These are phyloP conservation scores for Haliclona indistincta DNA, from an alignment of 37 sponge, comb jelly and placozoan genomes.

Conservation along the genomic window DNA sequence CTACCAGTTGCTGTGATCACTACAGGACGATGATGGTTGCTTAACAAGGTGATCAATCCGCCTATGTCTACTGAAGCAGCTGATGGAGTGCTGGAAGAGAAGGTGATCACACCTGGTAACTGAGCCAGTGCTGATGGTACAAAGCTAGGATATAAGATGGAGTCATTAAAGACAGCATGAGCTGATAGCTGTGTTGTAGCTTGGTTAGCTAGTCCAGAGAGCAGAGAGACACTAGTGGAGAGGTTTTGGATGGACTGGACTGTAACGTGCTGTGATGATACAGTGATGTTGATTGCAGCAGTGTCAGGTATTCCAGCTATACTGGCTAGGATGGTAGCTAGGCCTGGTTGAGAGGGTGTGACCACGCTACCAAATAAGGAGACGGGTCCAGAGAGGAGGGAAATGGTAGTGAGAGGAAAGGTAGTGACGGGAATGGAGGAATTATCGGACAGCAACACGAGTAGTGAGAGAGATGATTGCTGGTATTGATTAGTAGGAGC, in stretches of 20 bases:
- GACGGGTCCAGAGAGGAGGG: not conserved
- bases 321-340: conserved; percentile 29
- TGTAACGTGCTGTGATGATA: conserved; percentile 17
- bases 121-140: conserved; percentile 2
- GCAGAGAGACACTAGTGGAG: conserved; percentile 16
- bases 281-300: conserved; percentile 11
- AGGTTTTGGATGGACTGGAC: conserved; percentile 18
- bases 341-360: conserved; percentile 1
- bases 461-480: conserved; percentile 36
- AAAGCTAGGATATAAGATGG: conserved; percentile 18
- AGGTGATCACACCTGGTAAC: conserved; percentile 38
- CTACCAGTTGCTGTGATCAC: conserved; percentile 25
- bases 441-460: conserved; percentile 40
- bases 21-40: conserved; percentile 43
- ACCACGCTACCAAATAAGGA: conserved; percentile 23
- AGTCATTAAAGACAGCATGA: conserved; percentile 46
- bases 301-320: conserved; percentile 19
- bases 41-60: conserved; percentile 39
- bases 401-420: conserved; percentile 17
- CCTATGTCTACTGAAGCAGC: conserved; percentile 29
- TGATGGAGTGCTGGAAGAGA: conserved; percentile 23
- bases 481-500: conserved; percentile 51
- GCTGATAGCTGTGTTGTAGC: conserved; percentile 18
- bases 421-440: conserved; percentile 26
- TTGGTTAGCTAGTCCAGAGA: conserved; percentile 23